Evolutionary conservation across 2,113 vertebrate genomes (phyloP), one percentile per base, ranked within the genome.

Genomic region (Hiodon alosoides): DNA sequence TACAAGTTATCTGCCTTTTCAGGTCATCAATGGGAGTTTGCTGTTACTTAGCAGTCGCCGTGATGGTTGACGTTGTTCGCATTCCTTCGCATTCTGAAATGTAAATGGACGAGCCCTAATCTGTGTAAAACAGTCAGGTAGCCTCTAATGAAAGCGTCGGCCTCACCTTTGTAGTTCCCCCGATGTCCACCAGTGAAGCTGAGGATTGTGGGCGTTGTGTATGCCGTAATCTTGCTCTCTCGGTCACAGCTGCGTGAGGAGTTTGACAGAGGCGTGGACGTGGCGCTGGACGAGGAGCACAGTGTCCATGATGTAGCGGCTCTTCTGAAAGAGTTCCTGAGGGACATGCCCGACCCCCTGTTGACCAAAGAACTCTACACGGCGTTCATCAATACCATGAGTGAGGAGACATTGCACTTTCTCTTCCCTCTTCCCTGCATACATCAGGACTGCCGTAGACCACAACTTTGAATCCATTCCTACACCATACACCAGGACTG

Each of bases 321-420:
- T 14, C 85, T 99, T 82, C 81, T 99, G 65, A 99, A 99, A 81
- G 96, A 97, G 84, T 98, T 99, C 83, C 93, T 99, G 72, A 88
- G 97, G 85, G 96, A 98, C 86, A 94, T 99, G 93, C 94, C 96
- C 3, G 96, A 98, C 79, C 94, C 97, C 0, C 92, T 98, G 76
- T 94, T 99, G 68, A 97, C 95, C 71, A 93, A 93, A 86, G 97
- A 98, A 81, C 95, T 99, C 65, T 98, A 98, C 78, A 94, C 94
- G 0, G 91, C 97, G 77, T 99, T 98, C 87, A 94, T 99, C 89
- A 96, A 94, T 83, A 93, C 94, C 16, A 88, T 94, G 78, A 86
- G 97, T 99, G 85, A 90, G 95, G 16, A 70, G 7, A 52, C 62
- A 9, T 70, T 53, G 1, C 55, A 50, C 14, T 3, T 57, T 46